phyloP scores from a whole-genome alignment of 2,113 vertebrate genomes.

The Mastomys coucha region DNA sequence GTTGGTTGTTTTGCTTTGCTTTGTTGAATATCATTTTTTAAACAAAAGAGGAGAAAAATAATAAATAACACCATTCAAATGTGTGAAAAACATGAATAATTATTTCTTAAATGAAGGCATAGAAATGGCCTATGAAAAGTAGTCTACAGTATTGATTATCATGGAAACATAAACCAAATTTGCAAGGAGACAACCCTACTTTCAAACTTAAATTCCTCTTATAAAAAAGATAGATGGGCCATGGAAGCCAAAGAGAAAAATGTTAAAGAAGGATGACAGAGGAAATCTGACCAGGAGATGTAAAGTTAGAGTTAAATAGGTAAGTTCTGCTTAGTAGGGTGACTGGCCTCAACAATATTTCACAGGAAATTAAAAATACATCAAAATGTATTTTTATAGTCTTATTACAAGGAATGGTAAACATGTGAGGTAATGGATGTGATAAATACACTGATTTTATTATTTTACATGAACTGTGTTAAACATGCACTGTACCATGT shows the following conservation, averaged over 20 bases:
- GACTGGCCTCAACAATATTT: background rate
- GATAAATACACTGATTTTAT: background rate
- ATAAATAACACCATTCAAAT: background rate
- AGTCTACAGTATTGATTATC: background rate
- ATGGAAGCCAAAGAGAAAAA: background rate
- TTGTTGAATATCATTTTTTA: background rate
- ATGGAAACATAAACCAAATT: background rate
- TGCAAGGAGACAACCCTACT: background rate
- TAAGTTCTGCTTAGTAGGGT: background rate
- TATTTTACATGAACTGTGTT: background rate
- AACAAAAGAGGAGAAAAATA: background rate
- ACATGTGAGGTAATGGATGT: too few species aligned
- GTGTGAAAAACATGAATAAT: too few species aligned
- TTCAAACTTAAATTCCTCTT: background rate
- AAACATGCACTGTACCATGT: background rate
- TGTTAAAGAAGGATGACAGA: fast-evolving
- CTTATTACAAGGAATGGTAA: background rate
- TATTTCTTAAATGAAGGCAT: background rate
- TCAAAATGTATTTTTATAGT: background rate
- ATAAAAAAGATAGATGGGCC: background rate
- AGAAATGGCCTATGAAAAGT: background rate
- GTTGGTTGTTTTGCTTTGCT: background rate
- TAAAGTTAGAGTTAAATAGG: too few species aligned
- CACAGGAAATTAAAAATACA: background rate
- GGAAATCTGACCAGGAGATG: background rate